These are phyloP conservation scores for Formica selysi DNA, from an alignment of 1,140 invertebrate species.

Conservation along the genomic window DNA sequence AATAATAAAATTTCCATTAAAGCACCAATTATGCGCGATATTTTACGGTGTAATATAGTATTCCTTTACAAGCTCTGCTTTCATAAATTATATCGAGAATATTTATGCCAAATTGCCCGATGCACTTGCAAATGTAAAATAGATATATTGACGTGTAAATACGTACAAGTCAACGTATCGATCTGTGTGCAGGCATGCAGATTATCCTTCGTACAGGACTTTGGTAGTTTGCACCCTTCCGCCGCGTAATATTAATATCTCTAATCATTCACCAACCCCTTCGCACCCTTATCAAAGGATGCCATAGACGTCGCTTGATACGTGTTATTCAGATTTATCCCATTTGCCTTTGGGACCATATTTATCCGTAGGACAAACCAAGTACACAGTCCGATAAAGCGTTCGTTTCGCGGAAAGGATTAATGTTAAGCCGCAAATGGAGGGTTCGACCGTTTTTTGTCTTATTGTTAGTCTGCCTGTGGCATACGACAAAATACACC, in stretches of 20 bases:
- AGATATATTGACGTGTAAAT: background rate
- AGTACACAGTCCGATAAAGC: conserved; percentile 78
- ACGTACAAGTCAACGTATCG: conserved; percentile 1
- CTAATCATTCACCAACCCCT: conserved; percentile 86
- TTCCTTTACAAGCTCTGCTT: background rate
- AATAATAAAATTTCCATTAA: conserved; percentile 26
- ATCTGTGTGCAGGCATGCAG: conserved; percentile 29
- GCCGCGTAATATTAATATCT: conserved; percentile 84
- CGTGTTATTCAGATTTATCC: conserved; percentile 85
- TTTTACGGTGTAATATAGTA: conserved; percentile 4
- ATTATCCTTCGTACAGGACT: conserved; percentile 68
- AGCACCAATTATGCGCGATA: conserved; percentile 2
- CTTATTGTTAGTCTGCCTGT: conserved; percentile 27
- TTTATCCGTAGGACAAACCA: conserved; percentile 81
- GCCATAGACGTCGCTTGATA: conserved; percentile 81
- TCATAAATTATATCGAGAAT: conserved; percentile 7
- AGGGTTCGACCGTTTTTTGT: conserved; percentile 63
- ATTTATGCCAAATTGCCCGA: background rate
- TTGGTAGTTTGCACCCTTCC: conserved; percentile 79
- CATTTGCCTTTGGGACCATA: conserved; percentile 80
- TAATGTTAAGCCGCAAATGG: conserved; percentile 73
- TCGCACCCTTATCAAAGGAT: conserved; percentile 84
- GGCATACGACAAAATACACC: conserved; percentile 22
- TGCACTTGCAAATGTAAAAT: background rate
- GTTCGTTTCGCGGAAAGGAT: conserved; percentile 77